These are phyloP conservation scores for Aegypius monachus DNA, from an alignment of 2,113 vertebrate genomes.

Conservation along the genomic window DNA sequence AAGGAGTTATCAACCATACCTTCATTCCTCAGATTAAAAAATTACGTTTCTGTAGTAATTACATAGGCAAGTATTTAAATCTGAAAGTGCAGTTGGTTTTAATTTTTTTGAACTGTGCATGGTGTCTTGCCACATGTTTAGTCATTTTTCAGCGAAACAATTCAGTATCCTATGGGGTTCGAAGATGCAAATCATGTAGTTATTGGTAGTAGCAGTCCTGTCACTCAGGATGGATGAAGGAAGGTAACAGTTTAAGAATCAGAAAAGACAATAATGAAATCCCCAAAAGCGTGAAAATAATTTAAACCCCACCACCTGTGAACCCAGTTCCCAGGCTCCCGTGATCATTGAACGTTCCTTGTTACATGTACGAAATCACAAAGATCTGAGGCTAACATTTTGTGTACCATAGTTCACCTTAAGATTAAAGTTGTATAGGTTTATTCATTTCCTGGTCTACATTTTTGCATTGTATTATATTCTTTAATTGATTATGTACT, in stretches of 20 bases:
- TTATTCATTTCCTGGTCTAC: background rate
- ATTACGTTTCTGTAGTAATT: background rate
- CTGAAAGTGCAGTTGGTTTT: conserved; percentile 28
- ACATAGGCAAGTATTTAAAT: background rate
- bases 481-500: background rate
- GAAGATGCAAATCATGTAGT: conserved; percentile 14
- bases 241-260: background rate
- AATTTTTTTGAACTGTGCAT: conserved; percentile 26
- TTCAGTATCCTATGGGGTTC: background rate
- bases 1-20: background rate
- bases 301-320: background rate
- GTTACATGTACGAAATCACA: background rate
- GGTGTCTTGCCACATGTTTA: conserved; percentile 46
- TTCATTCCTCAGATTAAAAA: background rate
- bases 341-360: background rate
- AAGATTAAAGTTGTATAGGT: background rate
- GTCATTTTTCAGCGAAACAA: conserved; percentile 28
- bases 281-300: background rate
- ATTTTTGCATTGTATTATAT: background rate
- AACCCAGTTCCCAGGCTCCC: background rate
- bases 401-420: background rate
- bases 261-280: conserved; percentile 4
- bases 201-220: background rate
- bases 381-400: background rate
- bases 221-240: background rate